Conservation (phyloP, 2,797 vertebrate species). For the Neostethus bicornis region DNA sequence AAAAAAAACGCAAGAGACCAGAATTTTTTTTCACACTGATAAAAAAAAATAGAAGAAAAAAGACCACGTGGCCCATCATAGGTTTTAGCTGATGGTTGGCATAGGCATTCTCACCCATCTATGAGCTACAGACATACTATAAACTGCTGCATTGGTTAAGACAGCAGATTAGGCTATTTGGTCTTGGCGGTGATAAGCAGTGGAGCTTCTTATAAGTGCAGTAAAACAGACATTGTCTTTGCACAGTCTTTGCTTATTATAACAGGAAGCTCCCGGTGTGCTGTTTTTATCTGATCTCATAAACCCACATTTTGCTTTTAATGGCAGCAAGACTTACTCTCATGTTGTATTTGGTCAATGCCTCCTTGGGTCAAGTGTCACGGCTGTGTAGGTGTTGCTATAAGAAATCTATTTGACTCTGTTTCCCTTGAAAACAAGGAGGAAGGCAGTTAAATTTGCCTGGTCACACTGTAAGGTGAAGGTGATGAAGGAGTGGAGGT, state of each 20-base stretch:
- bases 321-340: slow-evolving; percentile 17
- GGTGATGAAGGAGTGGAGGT: slow-evolving; percentile 51
- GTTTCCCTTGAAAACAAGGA: slow-evolving; percentile 46
- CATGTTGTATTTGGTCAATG: slow-evolving; percentile 36
- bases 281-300: slow-evolving; percentile 43
- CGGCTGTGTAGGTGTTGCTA: slow-evolving; percentile 15
- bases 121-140: slow-evolving; percentile 43
- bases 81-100: slow-evolving; percentile 28
- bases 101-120: slow-evolving; percentile 32
- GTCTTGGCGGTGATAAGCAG: slow-evolving; percentile 68
- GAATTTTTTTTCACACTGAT: slow-evolving; percentile 33
- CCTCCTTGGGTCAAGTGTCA: slow-evolving; percentile 30
- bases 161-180: slow-evolving; percentile 66
- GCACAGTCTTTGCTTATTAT: slow-evolving; percentile 31
- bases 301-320: slow-evolving; percentile 31
- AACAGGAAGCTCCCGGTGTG: slow-evolving; percentile 55
- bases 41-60: slow-evolving; percentile 41
- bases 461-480: slow-evolving; percentile 49
- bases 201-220: slow-evolving; percentile 58
- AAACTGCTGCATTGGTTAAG: slow-evolving; percentile 61
- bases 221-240: slow-evolving; percentile 41
- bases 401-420: slow-evolving; percentile 30
- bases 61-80: slow-evolving; percentile 21
- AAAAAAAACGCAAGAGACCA: slow-evolving; percentile 11
- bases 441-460: slow-evolving; percentile 64